These are phyloP conservation scores for Phengaris alcon DNA, from an alignment of 2,888 invertebrate genomes.

Conservation along the genomic window DNA sequence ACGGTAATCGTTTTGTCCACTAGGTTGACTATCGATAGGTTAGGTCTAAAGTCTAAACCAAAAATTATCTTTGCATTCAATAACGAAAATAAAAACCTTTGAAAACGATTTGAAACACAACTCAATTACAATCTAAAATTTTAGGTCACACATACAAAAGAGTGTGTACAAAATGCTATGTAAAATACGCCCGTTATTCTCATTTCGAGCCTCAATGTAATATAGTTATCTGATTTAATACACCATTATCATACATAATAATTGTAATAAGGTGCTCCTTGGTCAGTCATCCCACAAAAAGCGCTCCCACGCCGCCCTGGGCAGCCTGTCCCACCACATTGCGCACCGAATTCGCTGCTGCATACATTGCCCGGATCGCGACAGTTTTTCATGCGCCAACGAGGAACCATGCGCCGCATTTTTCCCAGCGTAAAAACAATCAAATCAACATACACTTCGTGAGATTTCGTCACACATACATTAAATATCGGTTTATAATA, in stretches of 20 bases:
- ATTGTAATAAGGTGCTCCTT: conserved; percentile 11
- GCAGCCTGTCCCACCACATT: conserved; percentile 28
- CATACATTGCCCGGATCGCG: conserved; percentile 27
- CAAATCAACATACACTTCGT: conserved; percentile 28
- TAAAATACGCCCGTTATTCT: not conserved
- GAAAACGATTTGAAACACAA: not conserved
- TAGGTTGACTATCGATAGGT: too few species aligned
- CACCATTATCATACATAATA: conserved; percentile 12
- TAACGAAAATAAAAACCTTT: not conserved
- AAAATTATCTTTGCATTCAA: not conserved
- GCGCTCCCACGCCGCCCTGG: conserved; percentile 41
- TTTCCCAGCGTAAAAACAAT: conserved; percentile 29
- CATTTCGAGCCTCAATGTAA: not conserved
- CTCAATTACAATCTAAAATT: not conserved
- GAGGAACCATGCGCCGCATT: conserved; percentile 27
- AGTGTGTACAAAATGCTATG: not conserved
- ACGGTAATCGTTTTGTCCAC: too few species aligned
- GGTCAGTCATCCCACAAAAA: conserved; percentile 36
- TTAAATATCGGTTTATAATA: conserved; percentile 19
- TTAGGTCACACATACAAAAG: not conserved
- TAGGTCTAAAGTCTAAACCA: not conserved
- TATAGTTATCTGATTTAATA: conserved; percentile 19
- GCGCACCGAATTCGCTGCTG: conserved; percentile 26
- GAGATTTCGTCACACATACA: conserved; percentile 28
- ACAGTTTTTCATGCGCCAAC: conserved; percentile 20